Evolutionary conservation across 2,888 invertebrate genomes (phyloP).

Genomic region (Petrolisthes manimaculis): DNA sequence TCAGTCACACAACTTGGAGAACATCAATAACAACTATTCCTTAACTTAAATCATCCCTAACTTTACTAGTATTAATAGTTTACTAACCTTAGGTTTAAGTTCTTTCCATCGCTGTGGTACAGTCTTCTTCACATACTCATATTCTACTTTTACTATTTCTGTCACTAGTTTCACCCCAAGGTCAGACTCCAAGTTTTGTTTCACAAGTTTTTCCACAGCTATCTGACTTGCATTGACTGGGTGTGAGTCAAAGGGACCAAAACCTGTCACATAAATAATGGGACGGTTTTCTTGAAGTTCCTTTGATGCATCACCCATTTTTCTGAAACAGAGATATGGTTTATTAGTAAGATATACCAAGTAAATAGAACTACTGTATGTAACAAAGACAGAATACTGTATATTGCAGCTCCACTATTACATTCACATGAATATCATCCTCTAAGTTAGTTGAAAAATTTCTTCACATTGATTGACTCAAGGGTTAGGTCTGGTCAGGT

Average conservation of each 20-base stretch:
- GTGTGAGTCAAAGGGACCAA: conserved; percentile 83
- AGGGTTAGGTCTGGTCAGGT: too few relatives aligned
- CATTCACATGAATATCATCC: too few relatives aligned
- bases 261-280: conserved; percentile 76
- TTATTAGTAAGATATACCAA: too few relatives aligned
- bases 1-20: background rate
- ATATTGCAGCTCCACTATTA: too few relatives aligned
- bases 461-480: too few relatives aligned
- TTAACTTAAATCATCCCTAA: too few relatives aligned
- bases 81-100: conserved; percentile 78
- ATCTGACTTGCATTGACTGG: conserved; percentile 86
- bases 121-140: conserved; percentile 77
- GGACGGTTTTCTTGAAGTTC: conserved; percentile 21
- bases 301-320: conserved; percentile 25
- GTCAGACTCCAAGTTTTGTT: conserved; percentile 73
- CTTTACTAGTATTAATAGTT: background rate
- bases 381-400: too few relatives aligned
- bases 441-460: too few relatives aligned
- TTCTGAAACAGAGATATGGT: background rate
- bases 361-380: too few relatives aligned
- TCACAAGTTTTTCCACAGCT: conserved; percentile 77
- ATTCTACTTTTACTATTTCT: conserved; percentile 80
- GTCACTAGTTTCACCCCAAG: conserved; percentile 73
- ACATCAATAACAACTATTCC: background rate
- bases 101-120: conserved; percentile 80